Evolutionary conservation across 2,113 vertebrate species (phyloP).

Genomic region (Mustela lutreola): DNA sequence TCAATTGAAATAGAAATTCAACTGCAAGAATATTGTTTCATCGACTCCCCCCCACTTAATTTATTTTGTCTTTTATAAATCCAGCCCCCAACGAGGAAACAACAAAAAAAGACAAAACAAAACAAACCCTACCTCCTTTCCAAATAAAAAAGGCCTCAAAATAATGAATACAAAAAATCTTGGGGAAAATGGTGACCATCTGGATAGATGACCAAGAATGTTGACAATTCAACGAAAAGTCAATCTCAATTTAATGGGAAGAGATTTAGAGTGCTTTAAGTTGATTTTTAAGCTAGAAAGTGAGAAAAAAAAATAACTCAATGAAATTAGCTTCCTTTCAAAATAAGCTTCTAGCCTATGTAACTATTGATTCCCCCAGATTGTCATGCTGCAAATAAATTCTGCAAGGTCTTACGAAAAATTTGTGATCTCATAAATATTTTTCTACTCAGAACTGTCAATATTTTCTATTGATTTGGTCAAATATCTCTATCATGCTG

Average conservation of each 20-base stretch:
- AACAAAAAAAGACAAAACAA: background rate
- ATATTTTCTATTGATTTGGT: background rate
- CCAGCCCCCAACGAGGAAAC: background rate
- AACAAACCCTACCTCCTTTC: background rate
- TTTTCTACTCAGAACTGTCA: background rate
- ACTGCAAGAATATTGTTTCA: background rate
- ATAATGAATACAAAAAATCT: conserved; percentile 8
- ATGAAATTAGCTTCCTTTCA: conserved; percentile 7
- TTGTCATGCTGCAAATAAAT: background rate
- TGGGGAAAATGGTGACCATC: background rate
- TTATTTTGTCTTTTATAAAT: conserved; percentile 52
- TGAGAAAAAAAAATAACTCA: background rate
- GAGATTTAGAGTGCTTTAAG: conserved; percentile 16
- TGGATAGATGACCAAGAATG: conserved; percentile 11
- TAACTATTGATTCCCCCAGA: background rate
- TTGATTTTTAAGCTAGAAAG: conserved; percentile 23
- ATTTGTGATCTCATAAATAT: background rate
- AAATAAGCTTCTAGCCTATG: background rate
- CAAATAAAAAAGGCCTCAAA: conserved; percentile 28
- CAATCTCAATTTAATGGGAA: background rate
- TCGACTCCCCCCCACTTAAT: background rate
- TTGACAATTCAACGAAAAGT: background rate
- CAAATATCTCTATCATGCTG: conserved; percentile 5
- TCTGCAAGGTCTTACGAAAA: conserved; percentile 44
- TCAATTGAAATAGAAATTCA: background rate